phyloP scores from a whole-genome alignment of 2,113 vertebrate genomes.

The Potamarius usumacintae region DNA sequence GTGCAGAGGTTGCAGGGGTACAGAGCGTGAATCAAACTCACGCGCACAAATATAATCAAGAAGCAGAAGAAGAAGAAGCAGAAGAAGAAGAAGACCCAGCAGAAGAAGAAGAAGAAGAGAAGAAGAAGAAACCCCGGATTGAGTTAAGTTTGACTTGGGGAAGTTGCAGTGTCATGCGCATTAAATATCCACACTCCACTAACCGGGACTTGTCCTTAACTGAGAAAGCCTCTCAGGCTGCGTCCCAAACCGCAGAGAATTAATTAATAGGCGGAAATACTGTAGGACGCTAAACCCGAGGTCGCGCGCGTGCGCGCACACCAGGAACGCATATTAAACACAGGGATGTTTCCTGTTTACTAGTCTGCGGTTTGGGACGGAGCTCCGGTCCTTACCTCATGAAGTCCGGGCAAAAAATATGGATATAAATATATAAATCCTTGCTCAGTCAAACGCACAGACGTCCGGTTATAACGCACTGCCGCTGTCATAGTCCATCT shows the following conservation, averaged over 20 bases:
- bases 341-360: neutral
- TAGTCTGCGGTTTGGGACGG: neutral
- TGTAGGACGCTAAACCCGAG: neutral
- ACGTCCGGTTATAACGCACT: neutral
- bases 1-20: neutral
- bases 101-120: no score
- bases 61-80: no score
- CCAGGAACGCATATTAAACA: no score
- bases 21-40: neutral
- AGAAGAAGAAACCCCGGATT: neutral
- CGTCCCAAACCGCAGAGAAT: slow-evolving; percentile 7
- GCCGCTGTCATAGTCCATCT: slow-evolving; percentile 25
- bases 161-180: slow-evolving; percentile 30
- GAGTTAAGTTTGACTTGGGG: slow-evolving; percentile 16
- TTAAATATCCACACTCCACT: neutral
- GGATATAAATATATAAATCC: neutral
- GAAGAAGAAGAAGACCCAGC: no score
- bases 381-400: slow-evolving; percentile 31
- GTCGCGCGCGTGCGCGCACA: neutral
- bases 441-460: neutral
- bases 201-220: slow-evolving; percentile 6
- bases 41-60: neutral
- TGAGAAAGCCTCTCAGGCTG: neutral
- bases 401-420: neutral
- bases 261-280: neutral